Evolutionary conservation across 2,888 invertebrate species (phyloP).

Genomic region (Frankliniella fusca): DNA sequence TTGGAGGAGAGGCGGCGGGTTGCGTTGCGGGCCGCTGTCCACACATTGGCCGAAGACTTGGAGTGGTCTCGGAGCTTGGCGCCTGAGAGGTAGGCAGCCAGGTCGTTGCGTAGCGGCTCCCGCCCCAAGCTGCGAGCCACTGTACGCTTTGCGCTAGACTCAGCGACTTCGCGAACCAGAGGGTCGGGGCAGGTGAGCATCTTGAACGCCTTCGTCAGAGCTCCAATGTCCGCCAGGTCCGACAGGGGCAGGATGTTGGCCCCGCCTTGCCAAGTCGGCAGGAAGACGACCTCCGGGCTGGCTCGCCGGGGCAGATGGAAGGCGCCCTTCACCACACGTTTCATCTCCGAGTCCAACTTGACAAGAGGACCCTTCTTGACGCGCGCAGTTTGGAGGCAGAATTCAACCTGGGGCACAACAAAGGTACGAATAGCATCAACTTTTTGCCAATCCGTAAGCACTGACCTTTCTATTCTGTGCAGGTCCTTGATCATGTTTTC

Average conservation of each 20-base stretch:
- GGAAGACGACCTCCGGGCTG: too few relatives aligned
- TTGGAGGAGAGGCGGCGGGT: neutral
- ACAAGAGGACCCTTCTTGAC: too few relatives aligned
- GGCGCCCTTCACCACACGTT: neutral
- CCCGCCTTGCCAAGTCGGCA: neutral
- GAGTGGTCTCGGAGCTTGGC: too few relatives aligned
- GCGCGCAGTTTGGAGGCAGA: neutral
- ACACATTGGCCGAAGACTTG: too few relatives aligned
- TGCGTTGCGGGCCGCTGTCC: neutral
- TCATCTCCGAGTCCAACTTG: too few relatives aligned
- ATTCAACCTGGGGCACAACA: too few relatives aligned
- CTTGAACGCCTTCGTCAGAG: neutral
- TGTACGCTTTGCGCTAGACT: neutral
- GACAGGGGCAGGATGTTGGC: neutral
- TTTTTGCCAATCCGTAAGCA: slow-evolving; percentile 40
- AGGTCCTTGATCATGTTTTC: slow-evolving; percentile 27
- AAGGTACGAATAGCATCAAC: slow-evolving; percentile 39
- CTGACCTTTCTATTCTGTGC: slow-evolving; percentile 10
- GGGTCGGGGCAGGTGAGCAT: neutral
- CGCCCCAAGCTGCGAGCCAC: neutral
- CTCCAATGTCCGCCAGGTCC: neutral
- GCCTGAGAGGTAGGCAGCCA: neutral
- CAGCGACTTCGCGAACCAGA: neutral
- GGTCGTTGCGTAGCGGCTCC: neutral
- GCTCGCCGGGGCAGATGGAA: too few relatives aligned